phyloP scores from a whole-genome alignment of 2,113 vertebrate species.

The Tympanuchus pallidicinctus region DNA sequence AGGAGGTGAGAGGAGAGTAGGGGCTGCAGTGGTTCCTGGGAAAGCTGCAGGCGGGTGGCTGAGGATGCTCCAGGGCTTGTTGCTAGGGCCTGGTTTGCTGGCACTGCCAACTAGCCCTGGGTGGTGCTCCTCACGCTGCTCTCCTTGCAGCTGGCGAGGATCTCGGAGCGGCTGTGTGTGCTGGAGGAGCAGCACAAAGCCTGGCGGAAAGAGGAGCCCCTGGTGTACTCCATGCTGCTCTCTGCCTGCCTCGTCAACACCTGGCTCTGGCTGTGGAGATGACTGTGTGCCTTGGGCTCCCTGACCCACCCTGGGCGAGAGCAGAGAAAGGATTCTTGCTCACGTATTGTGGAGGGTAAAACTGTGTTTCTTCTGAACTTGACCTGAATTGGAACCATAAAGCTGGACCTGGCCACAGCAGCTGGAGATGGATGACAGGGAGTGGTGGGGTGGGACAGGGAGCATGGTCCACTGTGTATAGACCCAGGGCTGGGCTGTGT shows the following conservation, averaged over 20 bases:
- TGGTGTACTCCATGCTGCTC: slow-evolving; percentile 78
- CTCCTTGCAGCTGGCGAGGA: slow-evolving; percentile 74
- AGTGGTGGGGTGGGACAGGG: neutral
- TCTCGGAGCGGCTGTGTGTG: slow-evolving; percentile 68
- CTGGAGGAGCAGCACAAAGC: slow-evolving; percentile 78
- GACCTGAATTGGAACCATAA: neutral
- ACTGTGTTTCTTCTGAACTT: neutral
- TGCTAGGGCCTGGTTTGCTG: neutral
- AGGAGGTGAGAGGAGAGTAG: slow-evolving; percentile 52
- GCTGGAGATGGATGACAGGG: neutral
- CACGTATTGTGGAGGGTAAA: neutral
- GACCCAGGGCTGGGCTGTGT: neutral
- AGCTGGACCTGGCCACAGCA: neutral
- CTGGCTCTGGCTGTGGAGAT: slow-evolving; percentile 85
- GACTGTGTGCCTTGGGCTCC: fast-evolving
- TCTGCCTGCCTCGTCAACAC: slow-evolving; percentile 77
- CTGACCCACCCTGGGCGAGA: neutral
- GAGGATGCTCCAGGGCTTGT: neutral
- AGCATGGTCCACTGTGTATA: neutral
- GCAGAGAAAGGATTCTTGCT: neutral
- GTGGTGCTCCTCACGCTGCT: neutral
- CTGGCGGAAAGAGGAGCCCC: slow-evolving; percentile 73
- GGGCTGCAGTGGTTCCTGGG: neutral
- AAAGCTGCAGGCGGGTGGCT: neutral
- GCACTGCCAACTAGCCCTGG: neutral